Base-by-base conservation (phyloP, 2,888 invertebrate species). In the Zonitis immaculata region DNA sequence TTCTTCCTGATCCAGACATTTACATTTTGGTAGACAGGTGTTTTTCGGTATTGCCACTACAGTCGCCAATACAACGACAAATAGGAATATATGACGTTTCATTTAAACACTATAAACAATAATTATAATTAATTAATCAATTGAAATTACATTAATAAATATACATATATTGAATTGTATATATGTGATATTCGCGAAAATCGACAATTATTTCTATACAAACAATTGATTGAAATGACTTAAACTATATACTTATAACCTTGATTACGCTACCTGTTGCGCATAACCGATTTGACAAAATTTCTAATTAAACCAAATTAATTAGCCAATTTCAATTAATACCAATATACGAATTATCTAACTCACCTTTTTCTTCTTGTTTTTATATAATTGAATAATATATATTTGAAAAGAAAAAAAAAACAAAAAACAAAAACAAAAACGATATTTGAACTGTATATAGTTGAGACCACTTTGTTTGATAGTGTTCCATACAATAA, bases 251-350 rank as follows among this genome's bases (percentile, higher is more conserved):
- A n/a, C n/a, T n/a, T n/a, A n/a, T n/a, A 53, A 60, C 61, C 63
- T 63, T 62, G 63, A 56, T 25, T 56, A 44, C 42, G 52, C 58
- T 58, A 59, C 59, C 61, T 58, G 62, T 63, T 64, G 65, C 65
- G 61, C 58, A 62, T 51, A 58, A 52, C 56, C 47, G 5, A 11
- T 18, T 52, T 53, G 7, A 49, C 45, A 27, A 27, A 47, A 39
- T 47, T 46, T 42, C 32, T 52, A 52, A 32, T 32, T 48, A 14
- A 25, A n/a, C n/a, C 11, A 6, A n/a, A 8, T 5, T 20, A 35
- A 6, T 3, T 7, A 35, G 22, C 22, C 3, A 22, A 22, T 22
- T 22, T 5, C n/a, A n/a, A n/a, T n/a, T n/a, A n/a, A n/a, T n/a
- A n/a, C n/a, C n/a, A n/a, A n/a, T n/a, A 5, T 22, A 44, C 9